phyloP scores from a whole-genome alignment of 2,797 vertebrate genomes.

The Helostoma temminkii region DNA sequence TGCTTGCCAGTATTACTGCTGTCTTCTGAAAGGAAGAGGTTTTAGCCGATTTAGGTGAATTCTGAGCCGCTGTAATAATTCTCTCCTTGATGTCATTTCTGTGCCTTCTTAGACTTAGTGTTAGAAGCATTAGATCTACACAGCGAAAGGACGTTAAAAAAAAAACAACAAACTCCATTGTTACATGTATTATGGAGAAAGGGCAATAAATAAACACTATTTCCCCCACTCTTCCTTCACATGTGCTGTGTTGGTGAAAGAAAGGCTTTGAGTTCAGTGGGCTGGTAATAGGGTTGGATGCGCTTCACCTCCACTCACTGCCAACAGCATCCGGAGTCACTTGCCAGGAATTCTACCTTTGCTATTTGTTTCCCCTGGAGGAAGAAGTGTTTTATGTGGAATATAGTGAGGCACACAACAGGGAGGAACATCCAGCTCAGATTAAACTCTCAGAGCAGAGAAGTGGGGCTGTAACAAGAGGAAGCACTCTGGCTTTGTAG shows the following conservation, averaged over 20 bases:
- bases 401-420: slow-evolving; percentile 73
- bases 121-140: slow-evolving; percentile 36
- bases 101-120: slow-evolving; percentile 47
- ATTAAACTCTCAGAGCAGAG: slow-evolving; percentile 49
- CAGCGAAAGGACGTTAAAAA: slow-evolving; percentile 40
- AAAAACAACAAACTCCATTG: slow-evolving; percentile 24
- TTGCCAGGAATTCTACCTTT: slow-evolving; percentile 93
- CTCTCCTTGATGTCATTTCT: slow-evolving; percentile 60
- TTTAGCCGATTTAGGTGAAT: slow-evolving; percentile 39
- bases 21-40: slow-evolving; percentile 38
- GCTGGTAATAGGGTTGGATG: slow-evolving; percentile 77
- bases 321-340: slow-evolving; percentile 89
- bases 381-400: slow-evolving; percentile 86
- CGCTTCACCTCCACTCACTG: slow-evolving; percentile 80
- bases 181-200: neutral
- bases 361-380: slow-evolving; percentile 90
- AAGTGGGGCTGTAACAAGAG: slow-evolving; percentile 41
- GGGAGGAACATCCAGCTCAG: slow-evolving; percentile 65
- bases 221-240: slow-evolving; percentile 12
- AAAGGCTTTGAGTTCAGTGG: slow-evolving; percentile 50
- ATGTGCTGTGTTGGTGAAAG: slow-evolving; percentile 42
- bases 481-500: slow-evolving; percentile 50
- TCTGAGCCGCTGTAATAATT: slow-evolving; percentile 59
- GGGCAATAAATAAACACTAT: slow-evolving; percentile 25
- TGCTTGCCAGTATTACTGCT: slow-evolving; percentile 45